A percentile compares a stretch with the other conserved stretches of the same genome.
These are phyloP conservation scores for Steinernema khuongi DNA, from an alignment of 1,140 invertebrate species.

Conservation along the genomic window DNA sequence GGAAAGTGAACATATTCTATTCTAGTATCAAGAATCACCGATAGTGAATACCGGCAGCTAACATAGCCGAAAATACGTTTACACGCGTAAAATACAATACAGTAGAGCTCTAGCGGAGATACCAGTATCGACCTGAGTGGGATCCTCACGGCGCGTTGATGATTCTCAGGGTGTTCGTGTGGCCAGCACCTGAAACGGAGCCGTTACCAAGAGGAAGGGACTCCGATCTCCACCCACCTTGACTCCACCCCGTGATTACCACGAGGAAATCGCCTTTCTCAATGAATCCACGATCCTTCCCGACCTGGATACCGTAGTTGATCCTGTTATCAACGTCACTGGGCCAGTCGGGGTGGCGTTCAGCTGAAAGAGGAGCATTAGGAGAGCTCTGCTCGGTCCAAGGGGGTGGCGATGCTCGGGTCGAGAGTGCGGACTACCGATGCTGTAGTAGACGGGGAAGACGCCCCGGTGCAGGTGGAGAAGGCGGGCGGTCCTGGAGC, in stretches of 20 bases:
- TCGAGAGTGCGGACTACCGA: constrained; percentile 52
- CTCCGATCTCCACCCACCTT: constrained; percentile 19
- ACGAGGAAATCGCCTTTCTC: constrained; percentile 79
- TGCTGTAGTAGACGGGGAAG: constrained; percentile 79
- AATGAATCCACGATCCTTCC: constrained; percentile 78
- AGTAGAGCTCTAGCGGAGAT: neutral
- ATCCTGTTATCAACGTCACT: constrained; percentile 92
- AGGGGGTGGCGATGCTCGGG: neutral
- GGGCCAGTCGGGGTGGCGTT: constrained; percentile 73
- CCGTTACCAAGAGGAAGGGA: constrained; percentile 2
- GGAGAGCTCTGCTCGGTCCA: neutral
- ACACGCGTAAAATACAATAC: too few species aligned
- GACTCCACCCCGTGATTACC: constrained; percentile 83
- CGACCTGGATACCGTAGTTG: constrained; percentile 77
- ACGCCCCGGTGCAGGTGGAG: constrained; percentile 87
- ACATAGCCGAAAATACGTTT: neutral
- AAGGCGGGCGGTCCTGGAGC: constrained; percentile 79
- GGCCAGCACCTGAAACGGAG: constrained; percentile 21
- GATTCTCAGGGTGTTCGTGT: constrained; percentile 35
- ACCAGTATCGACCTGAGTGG: neutral
- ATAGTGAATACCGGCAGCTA: too few species aligned
- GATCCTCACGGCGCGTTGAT: constrained; percentile 13
- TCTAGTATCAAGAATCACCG: too few species aligned
- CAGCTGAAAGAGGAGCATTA: constrained; percentile 52
- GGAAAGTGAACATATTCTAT: too few species aligned